Percentiles rank a stretch among this genome's conserved stretches.
These are phyloP conservation scores for Lycophotia porphyrea DNA, from an alignment of 2,888 invertebrate genomes.

Conservation along the genomic window DNA sequence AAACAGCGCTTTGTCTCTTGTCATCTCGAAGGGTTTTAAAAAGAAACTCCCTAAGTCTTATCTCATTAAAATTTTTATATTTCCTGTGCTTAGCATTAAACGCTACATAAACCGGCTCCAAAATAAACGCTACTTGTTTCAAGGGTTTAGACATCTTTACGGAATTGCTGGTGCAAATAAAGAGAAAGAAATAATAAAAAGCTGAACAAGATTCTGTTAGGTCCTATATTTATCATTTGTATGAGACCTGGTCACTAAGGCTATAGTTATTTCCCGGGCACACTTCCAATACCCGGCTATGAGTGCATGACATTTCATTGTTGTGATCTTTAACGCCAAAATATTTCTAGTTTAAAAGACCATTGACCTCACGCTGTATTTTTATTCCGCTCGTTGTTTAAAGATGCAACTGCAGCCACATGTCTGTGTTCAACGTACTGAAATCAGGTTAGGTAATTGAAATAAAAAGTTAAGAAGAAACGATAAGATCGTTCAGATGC, in stretches of 20 bases:
- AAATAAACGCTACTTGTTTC: slow-evolving; percentile 28
- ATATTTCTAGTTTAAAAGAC: slow-evolving; percentile 39
- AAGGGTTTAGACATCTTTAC: slow-evolving; percentile 8
- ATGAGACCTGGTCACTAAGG: background rate
- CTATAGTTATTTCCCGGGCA: slow-evolving; percentile 39
- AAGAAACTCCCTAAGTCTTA: slow-evolving; percentile 28
- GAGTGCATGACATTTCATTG: slow-evolving; percentile 41
- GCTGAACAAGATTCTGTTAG: background rate
- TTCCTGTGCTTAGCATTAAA: slow-evolving; percentile 44
- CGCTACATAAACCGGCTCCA: slow-evolving; percentile 31
- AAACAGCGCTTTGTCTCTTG: slow-evolving; percentile 23
- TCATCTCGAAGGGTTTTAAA: slow-evolving; percentile 37
- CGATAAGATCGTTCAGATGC: slow-evolving; percentile 48
- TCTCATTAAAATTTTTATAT: slow-evolving; percentile 51
- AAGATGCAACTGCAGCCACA: slow-evolving; percentile 34
- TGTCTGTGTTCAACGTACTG: slow-evolving; percentile 27
- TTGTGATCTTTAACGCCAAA: slow-evolving; percentile 42
- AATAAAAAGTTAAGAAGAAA: slow-evolving; percentile 52
- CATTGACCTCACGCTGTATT: slow-evolving; percentile 47
- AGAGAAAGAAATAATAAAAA: slow-evolving; percentile 7
- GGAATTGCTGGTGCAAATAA: slow-evolving; percentile 10
- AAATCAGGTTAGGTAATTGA: slow-evolving; percentile 51
- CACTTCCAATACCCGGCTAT: slow-evolving; percentile 37
- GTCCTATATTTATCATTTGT: slow-evolving; percentile 9
- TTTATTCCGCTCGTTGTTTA: slow-evolving; percentile 23